Base-by-base conservation (phyloP, 2,888 invertebrate species). In the Coenonympha arcania region DNA sequence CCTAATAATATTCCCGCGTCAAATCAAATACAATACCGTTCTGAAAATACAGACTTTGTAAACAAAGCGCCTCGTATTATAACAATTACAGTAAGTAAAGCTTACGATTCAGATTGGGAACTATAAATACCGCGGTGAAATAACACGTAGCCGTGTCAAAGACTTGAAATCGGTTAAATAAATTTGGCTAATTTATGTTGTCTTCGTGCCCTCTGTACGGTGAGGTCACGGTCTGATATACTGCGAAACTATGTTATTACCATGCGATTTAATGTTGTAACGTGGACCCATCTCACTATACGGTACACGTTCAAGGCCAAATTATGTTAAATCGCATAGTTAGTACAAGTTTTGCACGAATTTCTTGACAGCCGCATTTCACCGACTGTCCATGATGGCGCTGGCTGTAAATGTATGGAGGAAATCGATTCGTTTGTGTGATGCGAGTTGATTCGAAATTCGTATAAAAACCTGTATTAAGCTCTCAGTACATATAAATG, bases 131-230 rank as follows among this genome's bases (percentile, higher is more conserved):
- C n/a, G 37, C 11, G 26, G 40, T 11, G 24, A 48, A 50, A 47
- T 46, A 37, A 47, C 43, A 31, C 30, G 15, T 48, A 41, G 11
- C 33, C 33, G 22, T 22, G 40, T 41, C 44, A 50, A 24, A 48
- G 30, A 33, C 37, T 24, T 34, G 40, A 50, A 50, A 40, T 50
- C 40, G 44, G 40, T 36, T 44, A 40, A 36, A 50, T 46, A 50
- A 44, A 34, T 48, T 44, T 50, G 34, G 37, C 37, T 43, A 50
- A 48, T 48, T 54, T 50, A 44, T 39, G 47, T 47, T 37, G 31
- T 39, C 36, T 47, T 8, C 37, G 31, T 42, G 42, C 47, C 42
- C 42, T 42, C 36, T 18, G 51, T 37, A 42, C 16, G 13, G 20
- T 51, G 30, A 41, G 26, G 46, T 6, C 8, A 2, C 19, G 24